Evolutionary conservation across 2,888 invertebrate species (phyloP).

Genomic region (Plebejus argus): DNA sequence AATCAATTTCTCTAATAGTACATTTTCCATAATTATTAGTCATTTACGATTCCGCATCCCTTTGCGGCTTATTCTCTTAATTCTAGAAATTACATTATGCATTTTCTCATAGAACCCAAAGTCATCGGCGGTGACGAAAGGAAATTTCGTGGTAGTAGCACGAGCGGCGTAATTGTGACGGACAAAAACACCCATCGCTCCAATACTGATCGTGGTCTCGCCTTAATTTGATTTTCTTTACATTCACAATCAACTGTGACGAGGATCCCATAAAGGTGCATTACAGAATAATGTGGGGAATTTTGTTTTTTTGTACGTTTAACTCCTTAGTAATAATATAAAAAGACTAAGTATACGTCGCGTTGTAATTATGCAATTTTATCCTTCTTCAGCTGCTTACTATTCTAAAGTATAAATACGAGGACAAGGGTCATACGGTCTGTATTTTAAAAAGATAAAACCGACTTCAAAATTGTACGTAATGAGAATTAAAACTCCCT

Average conservation of each 20-base stretch:
- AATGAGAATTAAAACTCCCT: too few relatives aligned
- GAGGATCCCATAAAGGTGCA: background rate
- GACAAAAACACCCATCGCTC: conserved; percentile 50
- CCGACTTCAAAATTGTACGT: too few relatives aligned
- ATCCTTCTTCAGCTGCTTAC: too few relatives aligned
- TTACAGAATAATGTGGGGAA: background rate
- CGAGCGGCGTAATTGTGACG: conserved; percentile 62
- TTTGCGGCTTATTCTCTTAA: background rate
- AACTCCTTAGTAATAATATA: too few relatives aligned
- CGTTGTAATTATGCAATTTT: too few relatives aligned
- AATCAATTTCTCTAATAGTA: too few relatives aligned
- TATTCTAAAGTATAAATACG: too few relatives aligned
- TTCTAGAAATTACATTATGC: background rate
- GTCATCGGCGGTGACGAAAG: conserved; percentile 67
- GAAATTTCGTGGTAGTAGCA: conserved; percentile 74
- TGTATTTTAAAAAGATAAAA: too few relatives aligned
- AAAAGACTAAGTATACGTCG: too few relatives aligned
- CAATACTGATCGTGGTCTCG: conserved; percentile 36
- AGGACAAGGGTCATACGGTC: too few relatives aligned
- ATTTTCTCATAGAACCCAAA: conserved; percentile 50
- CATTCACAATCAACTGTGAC: conserved; percentile 26
- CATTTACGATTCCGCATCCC: too few relatives aligned
- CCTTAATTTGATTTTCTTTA: conserved; percentile 39
- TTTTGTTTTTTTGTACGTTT: background rate
- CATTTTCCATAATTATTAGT: too few relatives aligned